These are phyloP conservation scores for Pelobates cultripes DNA, from an alignment of 2,797 vertebrate species.

Conservation along the genomic window DNA sequence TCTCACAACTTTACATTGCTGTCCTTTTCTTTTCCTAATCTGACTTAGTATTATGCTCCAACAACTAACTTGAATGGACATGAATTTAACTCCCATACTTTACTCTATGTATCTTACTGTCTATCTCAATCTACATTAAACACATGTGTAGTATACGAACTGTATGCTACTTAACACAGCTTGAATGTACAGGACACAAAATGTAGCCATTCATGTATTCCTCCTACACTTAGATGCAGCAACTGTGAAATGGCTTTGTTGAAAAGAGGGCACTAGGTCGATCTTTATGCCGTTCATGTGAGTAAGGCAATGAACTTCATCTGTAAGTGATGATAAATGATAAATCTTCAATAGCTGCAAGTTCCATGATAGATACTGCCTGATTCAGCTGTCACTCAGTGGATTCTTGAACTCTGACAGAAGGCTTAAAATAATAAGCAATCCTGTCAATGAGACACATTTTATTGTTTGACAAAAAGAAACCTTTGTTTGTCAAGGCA, in stretches of 20 bases:
- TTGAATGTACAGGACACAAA: conserved; percentile 37
- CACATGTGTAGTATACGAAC: not conserved
- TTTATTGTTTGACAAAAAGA: conserved; percentile 54
- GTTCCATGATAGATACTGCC: conserved; percentile 49
- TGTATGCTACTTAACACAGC: conserved; percentile 46
- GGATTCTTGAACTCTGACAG: conserved; percentile 54
- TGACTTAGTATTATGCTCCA: too few relatives aligned
- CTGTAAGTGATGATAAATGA: conserved; percentile 60
- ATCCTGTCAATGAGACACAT: conserved; percentile 50
- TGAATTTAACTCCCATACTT: too few relatives aligned
- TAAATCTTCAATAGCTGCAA: conserved; percentile 51
- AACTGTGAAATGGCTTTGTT: conserved; percentile 64
- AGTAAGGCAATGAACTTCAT: conserved; percentile 58
- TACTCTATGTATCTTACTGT: too few relatives aligned
- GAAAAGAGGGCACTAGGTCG: conserved; percentile 52
- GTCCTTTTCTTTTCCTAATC: too few relatives aligned
- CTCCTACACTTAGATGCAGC: conserved; percentile 54
- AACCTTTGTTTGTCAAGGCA: conserved; percentile 46
- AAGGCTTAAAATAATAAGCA: conserved; percentile 55
- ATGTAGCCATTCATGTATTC: conserved; percentile 47
- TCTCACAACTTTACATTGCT: too few relatives aligned
- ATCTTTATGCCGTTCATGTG: conserved; percentile 53
- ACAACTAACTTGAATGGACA: too few relatives aligned
- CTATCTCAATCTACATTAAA: not conserved
- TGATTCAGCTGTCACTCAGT: conserved; percentile 49